These are phyloP conservation scores for Drosophila differens DNA, from an alignment of 2,888 invertebrate genomes.

Conservation along the genomic window DNA sequence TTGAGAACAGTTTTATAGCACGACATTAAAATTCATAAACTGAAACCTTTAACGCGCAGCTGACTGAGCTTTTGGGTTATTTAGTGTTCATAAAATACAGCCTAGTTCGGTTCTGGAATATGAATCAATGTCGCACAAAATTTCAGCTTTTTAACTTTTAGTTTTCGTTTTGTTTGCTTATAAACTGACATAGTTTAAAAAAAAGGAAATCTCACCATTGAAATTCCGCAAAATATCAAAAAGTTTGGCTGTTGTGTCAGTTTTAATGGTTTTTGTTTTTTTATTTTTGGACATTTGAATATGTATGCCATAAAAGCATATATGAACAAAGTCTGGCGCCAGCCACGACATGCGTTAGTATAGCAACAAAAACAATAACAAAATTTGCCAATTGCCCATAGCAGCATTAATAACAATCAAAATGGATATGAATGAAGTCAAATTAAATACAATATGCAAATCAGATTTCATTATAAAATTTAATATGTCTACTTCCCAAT, in stretches of 20 bases:
- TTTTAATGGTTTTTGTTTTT: slow-evolving; percentile 15
- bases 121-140: slow-evolving; percentile 23
- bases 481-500: neutral
- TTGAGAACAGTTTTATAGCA: neutral
- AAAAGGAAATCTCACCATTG: slow-evolving; percentile 42
- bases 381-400: slow-evolving; percentile 38
- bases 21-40: slow-evolving; percentile 34
- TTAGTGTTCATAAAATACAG: neutral
- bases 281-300: slow-evolving; percentile 38
- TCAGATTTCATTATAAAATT: slow-evolving; percentile 14
- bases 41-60: slow-evolving; percentile 8
- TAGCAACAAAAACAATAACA: slow-evolving; percentile 40
- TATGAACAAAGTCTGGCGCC: slow-evolving; percentile 26
- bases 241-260: slow-evolving; percentile 20
- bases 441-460: slow-evolving; percentile 27
- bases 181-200: slow-evolving; percentile 32
- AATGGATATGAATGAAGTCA: slow-evolving; percentile 24
- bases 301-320: slow-evolving; percentile 42
- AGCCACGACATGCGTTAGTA: slow-evolving; percentile 42
- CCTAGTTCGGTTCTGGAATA: slow-evolving; percentile 23
- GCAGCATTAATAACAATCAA: slow-evolving; percentile 32
- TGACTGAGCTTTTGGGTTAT: slow-evolving; percentile 11
- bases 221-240: slow-evolving; percentile 48
- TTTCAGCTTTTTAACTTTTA: slow-evolving; percentile 27
- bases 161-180: slow-evolving; percentile 1